phyloP scores from a whole-genome alignment of 2,113 vertebrate species.

The Anoplopoma fimbria region DNA sequence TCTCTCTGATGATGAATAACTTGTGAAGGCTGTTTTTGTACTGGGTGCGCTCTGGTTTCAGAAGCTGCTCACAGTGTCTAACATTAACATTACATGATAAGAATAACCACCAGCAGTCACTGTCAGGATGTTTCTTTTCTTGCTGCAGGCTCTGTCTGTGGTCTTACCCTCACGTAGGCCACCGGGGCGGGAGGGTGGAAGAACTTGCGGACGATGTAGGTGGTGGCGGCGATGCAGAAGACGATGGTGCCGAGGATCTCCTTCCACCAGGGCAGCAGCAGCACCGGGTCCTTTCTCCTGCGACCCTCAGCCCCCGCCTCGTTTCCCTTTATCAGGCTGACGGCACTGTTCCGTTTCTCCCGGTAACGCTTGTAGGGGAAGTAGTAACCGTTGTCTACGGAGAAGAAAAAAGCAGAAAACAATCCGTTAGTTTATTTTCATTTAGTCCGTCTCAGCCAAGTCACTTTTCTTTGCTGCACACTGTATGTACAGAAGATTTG shows the following conservation, averaged over 20 bases:
- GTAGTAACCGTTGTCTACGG: conserved; percentile 95
- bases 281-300: conserved; percentile 93
- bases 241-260: conserved; percentile 95
- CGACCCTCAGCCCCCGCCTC: conserved; percentile 77
- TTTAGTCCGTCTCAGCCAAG: neutral
- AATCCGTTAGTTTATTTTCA: neutral
- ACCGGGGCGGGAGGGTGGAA: conserved; percentile 90
- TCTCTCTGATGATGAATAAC: neutral
- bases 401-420: neutral
- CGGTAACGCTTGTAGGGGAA: conserved; percentile 92
- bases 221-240: conserved; percentile 95
- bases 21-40: neutral
- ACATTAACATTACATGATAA: neutral
- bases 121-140: neutral
- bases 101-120: neutral
- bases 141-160: neutral
- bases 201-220: conserved; percentile 94
- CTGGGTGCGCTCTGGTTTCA: no score
- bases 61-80: neutral
- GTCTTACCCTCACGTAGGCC: conserved; percentile 85
- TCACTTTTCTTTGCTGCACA: neutral
- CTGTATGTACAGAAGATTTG: neutral
- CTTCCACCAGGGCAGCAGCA: conserved; percentile 98
- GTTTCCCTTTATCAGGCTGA: conserved; percentile 85
- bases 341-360: conserved; percentile 86